Base-by-base conservation (phyloP, 64 coral and sea anemone genomes). In the Pachyseris speciosa region DNA sequence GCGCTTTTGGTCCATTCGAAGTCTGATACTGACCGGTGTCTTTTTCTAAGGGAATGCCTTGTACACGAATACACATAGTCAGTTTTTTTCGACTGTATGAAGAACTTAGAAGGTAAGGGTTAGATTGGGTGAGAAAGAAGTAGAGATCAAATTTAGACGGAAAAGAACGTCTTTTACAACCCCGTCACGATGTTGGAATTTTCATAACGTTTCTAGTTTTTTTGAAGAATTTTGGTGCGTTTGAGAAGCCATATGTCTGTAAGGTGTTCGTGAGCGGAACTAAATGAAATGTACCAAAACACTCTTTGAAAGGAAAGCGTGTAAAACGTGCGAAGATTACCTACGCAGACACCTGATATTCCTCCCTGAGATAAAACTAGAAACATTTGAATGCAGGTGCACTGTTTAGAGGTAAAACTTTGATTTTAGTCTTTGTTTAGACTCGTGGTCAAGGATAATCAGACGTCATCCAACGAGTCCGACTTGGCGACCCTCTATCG, bases 341-440 rank as follows among this genome's bases (percentile, higher is more conserved):
- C 75, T 66, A 69, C 20, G 65, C 38, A 38, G 88, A 45, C 88
- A 90, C 88, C 88, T 90, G 88, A 87, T 37, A 73, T 87, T 53
- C 20, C 40, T 13, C 45, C 43, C 64, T 39, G 32, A 80, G 40
- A 90, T 53, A 81, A 34, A 80, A 81, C 88, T 90, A 32, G 88
- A 90, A 81, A 64, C 74, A 80, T 68, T 48, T 32, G 31, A 78
- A 50, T 70, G 88, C 88, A 90, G 88, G 88, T 90, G 88, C 17
- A 81, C 88, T 55, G 74, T 80, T 80, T 69, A 90, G 88, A 69
- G 31, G 61, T 90, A 80, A 25, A 61, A 89, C 55, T 69, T 90
- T 39, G 59, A 41, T 80, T 67, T 67, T 90, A 52, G 88, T 80
- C 44, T 30, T 90, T 81, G 77, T 81, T 81, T 61, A 38, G 52